A percentile compares a stretch with the other conserved stretches of the same genome.
Conservation (phyloP, 2,113 vertebrate genomes). For the Lampris megalopsis region DNA sequence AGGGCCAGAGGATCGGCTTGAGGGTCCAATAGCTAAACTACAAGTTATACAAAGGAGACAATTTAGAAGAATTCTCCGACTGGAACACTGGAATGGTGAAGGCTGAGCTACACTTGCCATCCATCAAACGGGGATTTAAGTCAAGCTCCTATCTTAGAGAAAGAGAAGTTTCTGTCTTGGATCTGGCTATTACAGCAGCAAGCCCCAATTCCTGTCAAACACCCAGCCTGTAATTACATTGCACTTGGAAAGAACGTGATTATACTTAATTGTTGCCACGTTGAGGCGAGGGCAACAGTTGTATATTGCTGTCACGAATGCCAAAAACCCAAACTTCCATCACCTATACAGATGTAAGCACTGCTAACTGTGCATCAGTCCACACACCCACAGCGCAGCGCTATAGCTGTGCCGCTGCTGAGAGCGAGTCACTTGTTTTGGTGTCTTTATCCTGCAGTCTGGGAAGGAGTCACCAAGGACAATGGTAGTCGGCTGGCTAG, state of each 20-base stretch:
- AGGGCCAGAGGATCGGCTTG: background rate
- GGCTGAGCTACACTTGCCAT: constrained; percentile 8
- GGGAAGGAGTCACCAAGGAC: constrained; percentile 44
- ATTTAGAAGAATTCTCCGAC: constrained; percentile 36
- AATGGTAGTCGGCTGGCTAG: constrained; percentile 30
- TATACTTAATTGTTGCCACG: background rate
- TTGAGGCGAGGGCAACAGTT: background rate
- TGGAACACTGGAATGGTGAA: constrained; percentile 12
- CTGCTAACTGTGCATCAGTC: background rate
- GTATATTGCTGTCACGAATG: background rate
- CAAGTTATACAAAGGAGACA: constrained; percentile 31
- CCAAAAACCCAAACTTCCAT: background rate
- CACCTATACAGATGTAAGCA: background rate
- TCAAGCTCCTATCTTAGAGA: background rate
- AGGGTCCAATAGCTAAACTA: constrained; percentile 26
- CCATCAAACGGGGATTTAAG: constrained; percentile 22
- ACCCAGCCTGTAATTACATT: background rate
- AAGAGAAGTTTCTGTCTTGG: background rate
- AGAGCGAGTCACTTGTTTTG: constrained; percentile 12
- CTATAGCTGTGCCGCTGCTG: background rate
- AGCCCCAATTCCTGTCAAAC: background rate
- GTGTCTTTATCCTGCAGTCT: constrained; percentile 18
- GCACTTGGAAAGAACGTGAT: background rate
- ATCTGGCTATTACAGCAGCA: constrained; percentile 1
- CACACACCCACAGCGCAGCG: background rate